Conservation (phyloP, 2,113 vertebrate genomes). For the Callorhinus ursinus region DNA sequence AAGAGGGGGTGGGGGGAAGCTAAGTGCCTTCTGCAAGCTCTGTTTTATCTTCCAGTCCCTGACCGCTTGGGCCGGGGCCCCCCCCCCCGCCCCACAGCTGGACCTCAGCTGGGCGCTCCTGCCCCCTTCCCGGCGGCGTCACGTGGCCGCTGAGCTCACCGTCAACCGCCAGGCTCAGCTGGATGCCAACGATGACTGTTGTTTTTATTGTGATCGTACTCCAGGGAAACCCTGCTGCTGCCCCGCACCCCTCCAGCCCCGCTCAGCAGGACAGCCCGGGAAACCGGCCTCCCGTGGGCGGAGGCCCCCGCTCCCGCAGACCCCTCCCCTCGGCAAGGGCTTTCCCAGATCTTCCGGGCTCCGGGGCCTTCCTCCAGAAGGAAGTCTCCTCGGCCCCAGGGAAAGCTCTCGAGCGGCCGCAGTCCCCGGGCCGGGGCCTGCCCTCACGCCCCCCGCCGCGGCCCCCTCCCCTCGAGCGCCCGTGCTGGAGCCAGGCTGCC, state of each 20-base stretch:
- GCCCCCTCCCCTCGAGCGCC: constrained; percentile 19
- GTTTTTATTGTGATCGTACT: constrained; percentile 32
- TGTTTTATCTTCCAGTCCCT: neutral
- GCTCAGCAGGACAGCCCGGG: neutral
- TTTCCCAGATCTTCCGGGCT: constrained; percentile 74
- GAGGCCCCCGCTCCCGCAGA: neutral
- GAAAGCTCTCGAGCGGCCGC: constrained; percentile 68
- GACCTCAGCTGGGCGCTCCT: neutral
- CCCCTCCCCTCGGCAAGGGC: constrained; percentile 9
- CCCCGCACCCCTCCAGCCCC: neutral
- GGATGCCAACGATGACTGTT: constrained; percentile 43
- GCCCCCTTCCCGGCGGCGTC: neutral
- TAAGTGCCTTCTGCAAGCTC: neutral
- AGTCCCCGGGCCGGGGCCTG: neutral
- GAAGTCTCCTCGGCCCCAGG: constrained; percentile 68
- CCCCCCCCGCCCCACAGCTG: neutral
- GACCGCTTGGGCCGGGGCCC: neutral
- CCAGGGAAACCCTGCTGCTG: constrained; percentile 43
- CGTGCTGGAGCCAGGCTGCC: constrained; percentile 78
- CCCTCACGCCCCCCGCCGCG: neutral
- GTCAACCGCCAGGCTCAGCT: neutral
- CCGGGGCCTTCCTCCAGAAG: constrained; percentile 67
- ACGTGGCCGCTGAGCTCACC: constrained; percentile 59
- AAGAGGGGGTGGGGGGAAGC: neutral
- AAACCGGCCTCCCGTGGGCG: constrained; percentile 48